Evolutionary conservation across 2,113 vertebrate genomes (phyloP), one percentile per base, ranked within the genome.

Genomic region (Mastomys natalensis): DNA sequence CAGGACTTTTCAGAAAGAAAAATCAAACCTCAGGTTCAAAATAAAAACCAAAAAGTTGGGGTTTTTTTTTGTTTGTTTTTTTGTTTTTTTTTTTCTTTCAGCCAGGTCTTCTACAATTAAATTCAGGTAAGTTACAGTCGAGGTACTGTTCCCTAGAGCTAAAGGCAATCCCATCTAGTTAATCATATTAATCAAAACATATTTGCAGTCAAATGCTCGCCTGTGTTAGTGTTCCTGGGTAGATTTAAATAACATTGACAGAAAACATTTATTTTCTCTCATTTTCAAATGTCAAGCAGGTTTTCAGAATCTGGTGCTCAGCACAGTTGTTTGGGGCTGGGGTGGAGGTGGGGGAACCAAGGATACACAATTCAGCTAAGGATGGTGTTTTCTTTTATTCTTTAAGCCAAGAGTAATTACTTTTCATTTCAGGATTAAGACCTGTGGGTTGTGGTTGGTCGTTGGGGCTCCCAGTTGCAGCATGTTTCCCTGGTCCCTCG

Each of bases 341-440:
- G 7, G 37, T 16, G 29, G 11, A 1, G 68, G 7, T 0, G 4
- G 1, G 13, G 26, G 16, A 11, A 9, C 45, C 51, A 68, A n/a
- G 15, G 53, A 89, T 82, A 93, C 3, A n/a, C 89, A 89, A 89
- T 95, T 94, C 66, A 43, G 81, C 96, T 95, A 95, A 93, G 77
- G 86, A 60, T 92, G 92, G 89, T 97, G 92, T 89, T 97, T 96
- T 95, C 87, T 90, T 96, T 98, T 97, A 82, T 97, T 96, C 96
- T 96, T 91, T 86, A 96, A 97, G 97, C 97, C 97, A 97, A 96
- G 85, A 97, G 95, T 97, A 97, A 97, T 97, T 97, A 93, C 97
- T 97, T 92, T 97, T 97, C 95, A 97, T 97, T 96, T 96, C 95
- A 95, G 95, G 96, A 97, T 97, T 96, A 97, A 94, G 91, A 7